Percentiles rank a stretch among this genome's conserved stretches.
Evolutionary conservation across 2,888 invertebrate genomes (phyloP).

Genomic region (Flabesymbios commensalis): DNA sequence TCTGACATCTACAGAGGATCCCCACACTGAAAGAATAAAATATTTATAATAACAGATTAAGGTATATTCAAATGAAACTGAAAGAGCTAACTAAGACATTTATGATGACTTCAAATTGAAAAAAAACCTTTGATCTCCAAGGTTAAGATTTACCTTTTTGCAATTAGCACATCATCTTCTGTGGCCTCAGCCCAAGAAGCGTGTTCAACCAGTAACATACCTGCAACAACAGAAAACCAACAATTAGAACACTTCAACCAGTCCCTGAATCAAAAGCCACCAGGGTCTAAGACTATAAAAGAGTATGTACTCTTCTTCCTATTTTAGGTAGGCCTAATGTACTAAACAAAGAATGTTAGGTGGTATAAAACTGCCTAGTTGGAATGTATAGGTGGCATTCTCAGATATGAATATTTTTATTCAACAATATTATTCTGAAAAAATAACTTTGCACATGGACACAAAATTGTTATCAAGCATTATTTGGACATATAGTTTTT

Average conservation of each 20-base stretch:
- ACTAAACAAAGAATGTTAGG: too few relatives aligned
- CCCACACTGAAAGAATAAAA: too few relatives aligned
- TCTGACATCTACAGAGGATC: too few relatives aligned
- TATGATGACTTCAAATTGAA: too few relatives aligned
- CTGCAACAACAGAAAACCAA: not conserved
- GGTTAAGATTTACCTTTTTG: conserved; percentile 41
- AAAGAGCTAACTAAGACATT: not conserved
- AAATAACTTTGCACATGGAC: not conserved
- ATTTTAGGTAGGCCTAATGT: too few relatives aligned
- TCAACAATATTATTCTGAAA: not conserved
- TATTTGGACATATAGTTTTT: not conserved
- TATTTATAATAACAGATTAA: too few relatives aligned
- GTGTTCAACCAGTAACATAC: conserved; percentile 48
- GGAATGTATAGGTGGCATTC: too few relatives aligned
- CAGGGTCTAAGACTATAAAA: too few relatives aligned
- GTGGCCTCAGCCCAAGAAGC: conserved; percentile 45
- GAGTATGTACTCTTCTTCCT: too few relatives aligned
- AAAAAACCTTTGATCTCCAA: too few relatives aligned
- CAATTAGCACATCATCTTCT: conserved; percentile 42
- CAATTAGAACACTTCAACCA: not conserved
- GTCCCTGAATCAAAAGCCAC: too few relatives aligned
- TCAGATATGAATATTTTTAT: not conserved
- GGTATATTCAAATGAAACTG: not conserved
- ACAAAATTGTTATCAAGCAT: not conserved
- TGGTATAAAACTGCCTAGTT: too few relatives aligned